Conservation (phyloP, 2,113 vertebrate genomes). For the Solea senegalensis region DNA sequence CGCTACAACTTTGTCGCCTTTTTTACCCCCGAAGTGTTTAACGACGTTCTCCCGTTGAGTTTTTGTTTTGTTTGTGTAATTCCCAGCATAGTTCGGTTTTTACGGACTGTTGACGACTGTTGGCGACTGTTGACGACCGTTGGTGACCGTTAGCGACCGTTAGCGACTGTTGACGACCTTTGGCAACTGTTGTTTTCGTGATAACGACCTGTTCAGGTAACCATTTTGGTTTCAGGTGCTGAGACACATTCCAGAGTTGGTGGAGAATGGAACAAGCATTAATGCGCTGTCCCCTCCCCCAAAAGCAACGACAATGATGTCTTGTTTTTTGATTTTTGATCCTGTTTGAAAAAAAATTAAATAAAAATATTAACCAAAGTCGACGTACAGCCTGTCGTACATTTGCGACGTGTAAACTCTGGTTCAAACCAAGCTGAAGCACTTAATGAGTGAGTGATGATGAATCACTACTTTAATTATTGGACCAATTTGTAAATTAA, state of each 20-base stretch:
- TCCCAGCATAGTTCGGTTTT: constrained; percentile 56
- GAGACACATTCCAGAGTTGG: constrained; percentile 82
- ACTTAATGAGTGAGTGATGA: constrained; percentile 58
- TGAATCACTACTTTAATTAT: constrained; percentile 58
- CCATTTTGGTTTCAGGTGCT: constrained; percentile 72
- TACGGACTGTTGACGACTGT: constrained; percentile 28
- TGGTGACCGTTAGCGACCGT: constrained; percentile 32
- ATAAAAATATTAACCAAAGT: constrained; percentile 56
- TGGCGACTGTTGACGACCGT: constrained; percentile 21
- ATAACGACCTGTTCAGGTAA: constrained; percentile 40
- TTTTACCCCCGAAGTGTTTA: constrained; percentile 76
- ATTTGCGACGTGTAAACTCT: constrained; percentile 16
- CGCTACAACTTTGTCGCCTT: constrained; percentile 87
- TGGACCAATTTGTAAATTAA: constrained; percentile 44
- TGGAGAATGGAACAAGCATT: constrained; percentile 32
- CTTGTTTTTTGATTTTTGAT: constrained; percentile 10
- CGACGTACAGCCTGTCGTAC: constrained; percentile 1
- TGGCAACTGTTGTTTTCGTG: constrained; percentile 19
- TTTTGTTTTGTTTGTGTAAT: constrained; percentile 72
- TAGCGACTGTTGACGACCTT: constrained; percentile 9
- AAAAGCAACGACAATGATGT: constrained; percentile 18
- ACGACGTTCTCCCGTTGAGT: constrained; percentile 78
- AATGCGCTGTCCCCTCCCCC: constrained; percentile 47
- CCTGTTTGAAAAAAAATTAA: constrained; percentile 6
- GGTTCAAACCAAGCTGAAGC: constrained; percentile 37